Evolutionary conservation across 2,797 vertebrate species (phyloP).

Genomic region (Gymnodraco acuticeps): DNA sequence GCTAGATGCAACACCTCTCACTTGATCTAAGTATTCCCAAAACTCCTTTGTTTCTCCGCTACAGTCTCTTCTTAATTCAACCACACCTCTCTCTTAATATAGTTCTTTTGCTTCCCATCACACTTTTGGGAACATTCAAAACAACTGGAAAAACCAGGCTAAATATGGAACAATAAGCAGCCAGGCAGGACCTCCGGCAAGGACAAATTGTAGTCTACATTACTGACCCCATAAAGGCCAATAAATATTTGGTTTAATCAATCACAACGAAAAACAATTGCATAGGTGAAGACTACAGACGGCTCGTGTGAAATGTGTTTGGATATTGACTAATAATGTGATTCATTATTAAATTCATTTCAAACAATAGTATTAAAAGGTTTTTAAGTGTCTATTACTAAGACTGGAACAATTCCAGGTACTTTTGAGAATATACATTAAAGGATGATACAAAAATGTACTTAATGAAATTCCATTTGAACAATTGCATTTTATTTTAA

Average conservation of each 20-base stretch:
- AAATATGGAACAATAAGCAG: slow-evolving; percentile 30
- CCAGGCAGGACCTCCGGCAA: neutral
- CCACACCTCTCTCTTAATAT: neutral
- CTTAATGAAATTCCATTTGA: neutral
- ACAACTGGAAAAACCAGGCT: slow-evolving; percentile 21
- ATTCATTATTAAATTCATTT: too few relatives aligned
- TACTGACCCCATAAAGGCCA: neutral
- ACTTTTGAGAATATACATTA: neutral
- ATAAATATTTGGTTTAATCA: slow-evolving; percentile 40
- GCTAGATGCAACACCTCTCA: neutral
- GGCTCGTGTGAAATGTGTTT: too few relatives aligned
- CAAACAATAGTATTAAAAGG: too few relatives aligned
- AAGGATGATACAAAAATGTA: neutral
- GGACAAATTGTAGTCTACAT: slow-evolving; percentile 9
- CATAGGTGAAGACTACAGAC: too few relatives aligned
- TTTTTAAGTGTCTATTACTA: too few relatives aligned
- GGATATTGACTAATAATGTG: too few relatives aligned
- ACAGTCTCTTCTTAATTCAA: neutral
- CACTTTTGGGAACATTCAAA: slow-evolving; percentile 4
- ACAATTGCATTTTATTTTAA: too few relatives aligned
- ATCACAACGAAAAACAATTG: slow-evolving; percentile 30
- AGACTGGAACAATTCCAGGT: neutral
- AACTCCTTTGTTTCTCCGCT: neutral
- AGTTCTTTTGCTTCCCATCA: neutral
- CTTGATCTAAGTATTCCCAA: slow-evolving; percentile 2